Base-by-base conservation (phyloP, 2,888 invertebrate genomes). In the Mimas tiliae region DNA sequence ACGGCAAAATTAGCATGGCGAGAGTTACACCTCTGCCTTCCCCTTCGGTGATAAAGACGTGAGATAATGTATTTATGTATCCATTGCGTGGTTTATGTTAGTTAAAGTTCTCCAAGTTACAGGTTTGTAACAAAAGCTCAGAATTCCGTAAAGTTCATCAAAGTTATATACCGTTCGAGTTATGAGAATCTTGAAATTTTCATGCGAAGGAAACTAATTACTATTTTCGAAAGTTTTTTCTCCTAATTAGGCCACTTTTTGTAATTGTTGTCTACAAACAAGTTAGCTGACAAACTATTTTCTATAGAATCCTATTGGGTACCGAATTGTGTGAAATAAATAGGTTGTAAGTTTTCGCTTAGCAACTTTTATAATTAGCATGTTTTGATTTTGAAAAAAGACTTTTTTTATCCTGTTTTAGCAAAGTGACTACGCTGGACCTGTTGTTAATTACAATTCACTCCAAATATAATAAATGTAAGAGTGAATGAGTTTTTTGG, bases 81-180 rank as follows among this genome's bases (percentile, higher is more conserved):
- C 62, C 72, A 65, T 42, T 58, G 51, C 65, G 53, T 70, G 68
- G 74, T 72, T 75, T 71, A 64, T 69, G 62, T 69, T 70, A 48
- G 62, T 64, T 62, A 27, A 68, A 69, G 70, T 74, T 69, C 63
- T 47, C 34, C 47, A 42, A 16, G n/a, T 63, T 64, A 52, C 53
- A 47, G 65, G 72, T 71, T 68, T 75, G 71, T 75, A 72, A 74
- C 70, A 68, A 63, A 71, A 74, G 68, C 69, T 69, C 69, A 63
- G 69, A 78, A 78, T 72, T 72, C 73, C 72, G 73, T 73, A 64
- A 78, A 80, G 74, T 81, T 81, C 69, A 71, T 71, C 66, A 74
- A 82, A 85, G 76, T 86, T 84, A 80, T 84, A 80, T 74, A 71
- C 75, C 70, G 77, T 82, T n/a, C n/a, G n/a, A n/a, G n/a, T n/a